These are phyloP conservation scores for Oryzias javanicus DNA, from an alignment of 2,113 vertebrate species.

Conservation along the genomic window DNA sequence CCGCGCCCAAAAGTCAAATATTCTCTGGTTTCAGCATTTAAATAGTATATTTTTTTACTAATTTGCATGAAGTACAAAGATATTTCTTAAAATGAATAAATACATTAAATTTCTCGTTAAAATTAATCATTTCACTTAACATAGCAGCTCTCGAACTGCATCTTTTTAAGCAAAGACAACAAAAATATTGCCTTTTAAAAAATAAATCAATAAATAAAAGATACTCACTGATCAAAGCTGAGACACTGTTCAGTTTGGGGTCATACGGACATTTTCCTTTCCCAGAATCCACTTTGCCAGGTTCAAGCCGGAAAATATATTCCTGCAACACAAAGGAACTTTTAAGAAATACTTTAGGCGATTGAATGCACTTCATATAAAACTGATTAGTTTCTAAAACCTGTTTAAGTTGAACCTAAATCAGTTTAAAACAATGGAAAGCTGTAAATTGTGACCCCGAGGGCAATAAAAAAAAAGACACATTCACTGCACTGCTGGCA, in stretches of 20 bases:
- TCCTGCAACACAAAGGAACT: constrained; percentile 77
- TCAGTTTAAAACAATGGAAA: constrained; percentile 11
- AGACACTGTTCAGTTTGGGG: constrained; percentile 97
- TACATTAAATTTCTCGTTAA: too few relatives aligned
- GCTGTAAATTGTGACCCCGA: constrained; percentile 17
- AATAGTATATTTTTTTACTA: background rate
- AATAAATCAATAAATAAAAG: constrained; percentile 4
- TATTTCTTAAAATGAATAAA: background rate
- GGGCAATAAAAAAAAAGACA: constrained; percentile 23
- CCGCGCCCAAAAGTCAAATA: background rate
- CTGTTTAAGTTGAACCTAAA: constrained; percentile 14
- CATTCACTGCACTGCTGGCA: constrained; percentile 28
- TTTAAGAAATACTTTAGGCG: constrained; percentile 1
- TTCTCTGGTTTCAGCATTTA: background rate
- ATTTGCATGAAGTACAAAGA: background rate
- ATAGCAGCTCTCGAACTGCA: too few relatives aligned
- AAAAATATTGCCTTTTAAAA: too few relatives aligned
- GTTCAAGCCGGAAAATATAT: constrained; percentile 95
- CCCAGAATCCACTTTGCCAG: constrained; percentile 94
- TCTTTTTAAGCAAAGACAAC: too few relatives aligned
- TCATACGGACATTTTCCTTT: constrained; percentile 98
- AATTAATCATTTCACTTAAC: too few relatives aligned
- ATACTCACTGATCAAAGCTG: constrained; percentile 94
- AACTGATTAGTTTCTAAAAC: constrained; percentile 30
- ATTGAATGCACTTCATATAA: constrained; percentile 1